Conservation (phyloP, 2,113 vertebrate species). For the Pterocles gutturalis region DNA sequence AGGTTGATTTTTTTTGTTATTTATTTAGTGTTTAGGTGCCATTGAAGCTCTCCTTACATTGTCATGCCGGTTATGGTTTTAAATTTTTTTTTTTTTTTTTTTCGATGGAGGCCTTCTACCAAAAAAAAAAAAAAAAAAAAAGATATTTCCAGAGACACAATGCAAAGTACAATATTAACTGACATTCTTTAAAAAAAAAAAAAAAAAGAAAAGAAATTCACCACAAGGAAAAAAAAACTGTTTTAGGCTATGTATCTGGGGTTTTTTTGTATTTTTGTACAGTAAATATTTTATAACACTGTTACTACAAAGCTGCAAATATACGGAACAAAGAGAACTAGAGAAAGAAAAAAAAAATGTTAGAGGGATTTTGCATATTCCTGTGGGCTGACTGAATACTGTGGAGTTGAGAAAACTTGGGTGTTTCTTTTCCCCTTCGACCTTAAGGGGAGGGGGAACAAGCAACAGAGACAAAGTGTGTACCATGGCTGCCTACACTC, state of each 20-base stretch:
- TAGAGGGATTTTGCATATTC: slow-evolving; percentile 76
- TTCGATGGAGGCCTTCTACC: slow-evolving; percentile 82
- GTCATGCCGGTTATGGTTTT: slow-evolving; percentile 75
- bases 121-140: slow-evolving; percentile 30
- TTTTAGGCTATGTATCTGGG: slow-evolving; percentile 71
- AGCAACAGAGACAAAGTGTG: slow-evolving; percentile 62
- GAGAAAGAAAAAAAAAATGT: slow-evolving; percentile 64
- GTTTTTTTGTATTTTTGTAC: slow-evolving; percentile 68
- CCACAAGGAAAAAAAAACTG: slow-evolving; percentile 68
- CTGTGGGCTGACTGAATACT: slow-evolving; percentile 74
- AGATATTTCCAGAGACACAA: slow-evolving; percentile 78
- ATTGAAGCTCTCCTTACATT: slow-evolving; percentile 82
- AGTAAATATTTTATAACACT: slow-evolving; percentile 72
- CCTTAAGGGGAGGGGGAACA: slow-evolving; percentile 29
- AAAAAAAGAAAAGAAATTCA: slow-evolving; percentile 42
- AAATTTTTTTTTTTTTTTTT: slow-evolving; percentile 37
- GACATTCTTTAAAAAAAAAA: slow-evolving; percentile 53
- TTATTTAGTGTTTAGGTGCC: slow-evolving; percentile 77
- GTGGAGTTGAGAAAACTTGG: slow-evolving; percentile 51
- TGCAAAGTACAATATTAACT: slow-evolving; percentile 72
- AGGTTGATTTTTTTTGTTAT: slow-evolving; percentile 34
- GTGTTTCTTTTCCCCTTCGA: slow-evolving; percentile 61
- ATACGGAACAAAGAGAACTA: slow-evolving; percentile 58
- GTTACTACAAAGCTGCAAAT: slow-evolving; percentile 74
- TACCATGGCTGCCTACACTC: slow-evolving; percentile 36